phyloP scores from a whole-genome alignment of 1,140 invertebrate genomes.

The Mya arenaria region DNA sequence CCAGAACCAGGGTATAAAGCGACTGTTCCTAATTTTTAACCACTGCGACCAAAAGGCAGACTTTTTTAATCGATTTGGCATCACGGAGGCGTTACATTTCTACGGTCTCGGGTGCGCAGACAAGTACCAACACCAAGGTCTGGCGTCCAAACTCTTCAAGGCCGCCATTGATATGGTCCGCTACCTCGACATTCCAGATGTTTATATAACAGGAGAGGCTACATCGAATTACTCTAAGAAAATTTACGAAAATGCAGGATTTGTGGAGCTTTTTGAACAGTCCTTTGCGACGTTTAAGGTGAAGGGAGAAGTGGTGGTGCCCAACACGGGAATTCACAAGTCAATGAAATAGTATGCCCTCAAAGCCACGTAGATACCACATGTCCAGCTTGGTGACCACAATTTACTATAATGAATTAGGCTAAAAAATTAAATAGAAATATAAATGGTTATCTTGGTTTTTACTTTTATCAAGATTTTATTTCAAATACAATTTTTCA shows the following conservation, averaged over 20 bases:
- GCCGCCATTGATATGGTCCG: background rate
- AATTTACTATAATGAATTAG: too few relatives aligned
- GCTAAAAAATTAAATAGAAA: too few relatives aligned
- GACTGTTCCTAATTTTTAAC: background rate
- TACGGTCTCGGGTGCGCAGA: background rate
- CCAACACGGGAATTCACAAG: conserved; percentile 2
- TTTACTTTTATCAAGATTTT: too few relatives aligned
- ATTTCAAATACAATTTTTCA: too few relatives aligned
- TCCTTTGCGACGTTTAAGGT: background rate
- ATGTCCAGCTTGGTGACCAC: too few relatives aligned
- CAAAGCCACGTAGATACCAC: too few relatives aligned
- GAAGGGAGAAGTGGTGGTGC: background rate
- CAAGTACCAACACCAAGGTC: background rate
- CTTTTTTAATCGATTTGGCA: conserved; percentile 3
- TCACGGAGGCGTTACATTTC: conserved; percentile 1
- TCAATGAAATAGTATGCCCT: background rate
- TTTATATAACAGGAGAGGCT: conserved; percentile 2
- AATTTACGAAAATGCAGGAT: background rate
- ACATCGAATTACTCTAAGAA: conserved; percentile 13
- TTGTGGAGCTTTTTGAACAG: conserved; percentile 21
- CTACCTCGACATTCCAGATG: background rate
- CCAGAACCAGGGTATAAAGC: background rate
- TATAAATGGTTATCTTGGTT: too few relatives aligned
- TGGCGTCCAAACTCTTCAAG: background rate
- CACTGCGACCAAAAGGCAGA: conserved; percentile 4